Evolutionary conservation across 2,113 vertebrate genomes (phyloP).

Genomic region (Pseudolaguvia tuberculata): DNA sequence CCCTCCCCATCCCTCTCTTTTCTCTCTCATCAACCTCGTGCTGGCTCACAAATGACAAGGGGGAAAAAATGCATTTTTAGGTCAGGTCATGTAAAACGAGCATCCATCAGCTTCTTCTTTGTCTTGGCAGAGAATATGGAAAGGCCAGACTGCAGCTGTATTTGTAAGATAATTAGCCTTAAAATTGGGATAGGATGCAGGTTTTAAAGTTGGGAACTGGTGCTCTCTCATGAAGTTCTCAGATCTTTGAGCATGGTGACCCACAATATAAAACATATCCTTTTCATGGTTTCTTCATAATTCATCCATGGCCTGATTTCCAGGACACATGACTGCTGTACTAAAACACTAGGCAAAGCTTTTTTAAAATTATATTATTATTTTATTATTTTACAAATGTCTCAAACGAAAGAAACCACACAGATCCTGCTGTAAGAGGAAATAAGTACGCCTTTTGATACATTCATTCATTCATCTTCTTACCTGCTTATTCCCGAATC

Average conservation of each 20-base stretch:
- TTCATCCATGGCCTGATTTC: background rate
- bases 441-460: too few relatives aligned
- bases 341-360: too few relatives aligned
- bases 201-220: conserved; percentile 37
- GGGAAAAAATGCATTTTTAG: conserved; percentile 62
- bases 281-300: conserved; percentile 6
- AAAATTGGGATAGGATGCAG: conserved; percentile 38
- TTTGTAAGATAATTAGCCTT: conserved; percentile 58
- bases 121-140: conserved; percentile 55
- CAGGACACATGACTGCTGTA: too few relatives aligned
- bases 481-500: too few relatives aligned
- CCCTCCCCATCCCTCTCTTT: conserved; percentile 37
- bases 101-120: conserved; percentile 61
- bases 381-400: too few relatives aligned
- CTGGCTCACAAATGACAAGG: conserved; percentile 62
- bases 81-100: conserved; percentile 66
- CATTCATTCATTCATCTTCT: too few relatives aligned
- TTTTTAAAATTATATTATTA: too few relatives aligned
- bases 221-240: conserved; percentile 26
- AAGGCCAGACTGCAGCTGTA: conserved; percentile 49
- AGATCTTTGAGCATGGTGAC: background rate
- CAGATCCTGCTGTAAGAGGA: too few relatives aligned
- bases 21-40: conserved; percentile 55
- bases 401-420: too few relatives aligned
- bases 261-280: background rate